Evolutionary conservation across 2,797 vertebrate species (phyloP).

Genomic region (Malurus leucopterus): DNA sequence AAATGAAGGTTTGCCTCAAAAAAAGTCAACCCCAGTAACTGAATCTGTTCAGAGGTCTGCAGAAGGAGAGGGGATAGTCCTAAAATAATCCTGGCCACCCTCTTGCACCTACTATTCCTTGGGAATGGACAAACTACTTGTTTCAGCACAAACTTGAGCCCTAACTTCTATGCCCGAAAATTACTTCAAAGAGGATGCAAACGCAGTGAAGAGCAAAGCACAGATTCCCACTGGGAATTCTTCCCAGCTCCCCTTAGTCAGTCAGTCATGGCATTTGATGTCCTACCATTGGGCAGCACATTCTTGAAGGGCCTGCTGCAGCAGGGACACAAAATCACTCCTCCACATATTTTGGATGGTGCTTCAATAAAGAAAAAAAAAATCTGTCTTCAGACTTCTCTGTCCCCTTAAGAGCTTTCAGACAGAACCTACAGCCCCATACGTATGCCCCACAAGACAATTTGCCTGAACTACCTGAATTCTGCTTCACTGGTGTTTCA

Average conservation of each 20-base stretch:
- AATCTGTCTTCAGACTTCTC: neutral
- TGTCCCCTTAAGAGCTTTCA: neutral
- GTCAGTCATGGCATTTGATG: neutral
- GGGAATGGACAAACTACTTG: neutral
- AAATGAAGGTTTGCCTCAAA: neutral
- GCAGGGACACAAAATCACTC: neutral
- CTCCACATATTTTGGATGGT: neutral
- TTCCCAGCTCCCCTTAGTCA: neutral
- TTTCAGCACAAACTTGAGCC: neutral
- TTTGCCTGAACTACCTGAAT: neutral
- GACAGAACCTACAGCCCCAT: neutral
- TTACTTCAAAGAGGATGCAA: neutral
- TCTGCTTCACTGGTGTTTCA: neutral
- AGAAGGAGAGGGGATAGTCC: neutral
- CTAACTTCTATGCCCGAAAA: neutral
- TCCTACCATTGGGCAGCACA: rapidly evolving
- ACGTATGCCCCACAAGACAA: rapidly evolving
- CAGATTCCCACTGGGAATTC: neutral
- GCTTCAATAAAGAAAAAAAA: neutral
- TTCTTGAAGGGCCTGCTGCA: neutral
- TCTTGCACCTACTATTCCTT: neutral
- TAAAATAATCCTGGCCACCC: neutral
- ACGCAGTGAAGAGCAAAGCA: neutral
- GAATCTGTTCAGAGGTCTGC: neutral
- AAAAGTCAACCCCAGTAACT: rapidly evolving